Evolutionary conservation across 2,797 vertebrate species (phyloP).

Genomic region (Typhlichthys subterraneus): DNA sequence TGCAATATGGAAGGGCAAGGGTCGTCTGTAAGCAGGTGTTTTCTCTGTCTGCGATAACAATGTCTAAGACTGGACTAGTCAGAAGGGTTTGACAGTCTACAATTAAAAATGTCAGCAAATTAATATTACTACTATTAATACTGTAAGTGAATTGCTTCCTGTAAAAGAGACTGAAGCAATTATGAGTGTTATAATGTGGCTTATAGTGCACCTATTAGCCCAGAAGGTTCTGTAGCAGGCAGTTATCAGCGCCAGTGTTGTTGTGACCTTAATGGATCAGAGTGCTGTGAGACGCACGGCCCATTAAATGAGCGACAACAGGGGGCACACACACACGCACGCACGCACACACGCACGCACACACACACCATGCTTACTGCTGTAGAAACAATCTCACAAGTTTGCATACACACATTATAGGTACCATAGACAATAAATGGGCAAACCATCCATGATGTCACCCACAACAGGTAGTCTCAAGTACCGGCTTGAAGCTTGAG

Average conservation of each 20-base stretch:
- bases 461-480: too few relatives aligned
- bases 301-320: neutral
- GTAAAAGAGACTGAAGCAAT: neutral
- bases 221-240: neutral
- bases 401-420: constrained; percentile 1
- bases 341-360: constrained; percentile 8
- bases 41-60: too few relatives aligned
- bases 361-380: constrained; percentile 12
- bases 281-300: constrained; percentile 15
- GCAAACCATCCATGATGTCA: neutral
- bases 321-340: neutral
- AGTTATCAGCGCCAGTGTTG: constrained; percentile 33
- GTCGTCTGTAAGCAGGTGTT: too few relatives aligned
- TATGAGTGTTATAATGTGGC: neutral
- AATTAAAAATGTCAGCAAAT: too few relatives aligned
- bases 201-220: neutral
- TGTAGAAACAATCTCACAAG: neutral
- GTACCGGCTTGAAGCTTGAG: too few relatives aligned
- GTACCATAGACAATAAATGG: too few relatives aligned
- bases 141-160: neutral
- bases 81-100: too few relatives aligned
- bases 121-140: too few relatives aligned
- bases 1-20: too few relatives aligned
- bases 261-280: constrained; percentile 8
- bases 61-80: too few relatives aligned